Percentiles rank a stretch among this genome's conserved stretches.
These are phyloP conservation scores for Phalanger gymnotis DNA, from an alignment of 2,797 vertebrate genomes.

Conservation along the genomic window DNA sequence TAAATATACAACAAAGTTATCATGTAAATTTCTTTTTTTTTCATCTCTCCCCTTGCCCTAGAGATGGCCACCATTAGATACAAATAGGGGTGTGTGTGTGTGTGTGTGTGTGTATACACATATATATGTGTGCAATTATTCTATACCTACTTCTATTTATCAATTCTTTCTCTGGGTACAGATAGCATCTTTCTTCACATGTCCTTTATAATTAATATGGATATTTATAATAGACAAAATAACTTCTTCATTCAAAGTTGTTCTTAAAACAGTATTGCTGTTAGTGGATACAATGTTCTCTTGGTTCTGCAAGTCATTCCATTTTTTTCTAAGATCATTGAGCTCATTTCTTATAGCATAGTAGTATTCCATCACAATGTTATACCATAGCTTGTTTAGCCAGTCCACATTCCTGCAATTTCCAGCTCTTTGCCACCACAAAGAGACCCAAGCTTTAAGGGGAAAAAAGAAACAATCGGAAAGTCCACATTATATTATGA, in stretches of 20 bases:
- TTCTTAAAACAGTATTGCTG: not conserved
- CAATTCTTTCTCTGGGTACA: not conserved
- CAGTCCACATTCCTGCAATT: not conserved
- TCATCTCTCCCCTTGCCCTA: not conserved
- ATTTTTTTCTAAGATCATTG: not conserved
- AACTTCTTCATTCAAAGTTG: not conserved
- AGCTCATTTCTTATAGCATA: not conserved
- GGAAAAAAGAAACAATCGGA: not conserved
- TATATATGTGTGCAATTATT: not conserved
- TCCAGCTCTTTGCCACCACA: not conserved
- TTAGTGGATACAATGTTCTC: not conserved
- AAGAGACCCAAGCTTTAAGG: not conserved
- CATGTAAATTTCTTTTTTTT: not conserved
- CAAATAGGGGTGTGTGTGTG: not conserved
- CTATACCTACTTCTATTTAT: not conserved
- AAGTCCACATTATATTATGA: conserved; percentile 43
- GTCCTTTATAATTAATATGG: not conserved
- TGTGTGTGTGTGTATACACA: too few relatives aligned
- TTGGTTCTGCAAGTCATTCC: not conserved
- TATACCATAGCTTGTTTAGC: not conserved
- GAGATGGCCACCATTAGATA: not conserved
- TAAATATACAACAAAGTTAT: not conserved
- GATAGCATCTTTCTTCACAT: not conserved
- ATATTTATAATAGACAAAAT: not conserved
- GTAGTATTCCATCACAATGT: not conserved